A percentile compares a stretch with the other conserved stretches of the same genome.
These are phyloP conservation scores for Acanthosepion pharaonis DNA, from an alignment of 2,888 invertebrate genomes.

Conservation along the genomic window DNA sequence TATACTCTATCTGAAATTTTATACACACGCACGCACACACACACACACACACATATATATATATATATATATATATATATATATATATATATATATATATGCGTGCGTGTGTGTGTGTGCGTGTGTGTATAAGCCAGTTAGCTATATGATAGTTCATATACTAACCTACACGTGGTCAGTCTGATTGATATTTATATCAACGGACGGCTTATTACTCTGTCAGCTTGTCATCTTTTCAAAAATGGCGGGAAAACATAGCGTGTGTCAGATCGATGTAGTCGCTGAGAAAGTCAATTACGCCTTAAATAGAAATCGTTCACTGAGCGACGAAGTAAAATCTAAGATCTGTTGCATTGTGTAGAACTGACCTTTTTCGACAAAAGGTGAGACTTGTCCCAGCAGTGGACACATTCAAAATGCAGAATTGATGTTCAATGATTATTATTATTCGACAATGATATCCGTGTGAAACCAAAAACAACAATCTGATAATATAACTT, in stretches of 20 bases:
- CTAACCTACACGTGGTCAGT: background rate
- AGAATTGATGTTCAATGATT: background rate
- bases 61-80: background rate
- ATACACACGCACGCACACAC: background rate
- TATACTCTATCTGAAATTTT: background rate
- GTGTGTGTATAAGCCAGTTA: too few relatives aligned
- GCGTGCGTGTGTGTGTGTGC: too few relatives aligned
- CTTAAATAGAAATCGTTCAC: slow-evolving; percentile 33
- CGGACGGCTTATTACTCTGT: background rate
- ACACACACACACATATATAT: background rate
- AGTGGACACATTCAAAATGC: background rate
- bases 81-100: background rate
- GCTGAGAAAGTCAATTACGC: background rate
- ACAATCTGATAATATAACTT: background rate
- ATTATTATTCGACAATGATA: background rate
- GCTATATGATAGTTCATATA: too few relatives aligned
- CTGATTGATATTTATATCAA: background rate
- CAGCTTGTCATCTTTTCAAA: background rate
- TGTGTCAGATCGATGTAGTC: background rate
- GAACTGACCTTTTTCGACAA: background rate
- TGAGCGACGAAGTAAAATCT: background rate
- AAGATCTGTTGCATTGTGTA: background rate
- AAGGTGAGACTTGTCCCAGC: background rate
- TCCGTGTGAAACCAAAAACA: background rate
- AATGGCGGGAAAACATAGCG: background rate